Conservation (phyloP, 92 coral and sea anemone genomes). For the Umimayanthus kanabou region DNA sequence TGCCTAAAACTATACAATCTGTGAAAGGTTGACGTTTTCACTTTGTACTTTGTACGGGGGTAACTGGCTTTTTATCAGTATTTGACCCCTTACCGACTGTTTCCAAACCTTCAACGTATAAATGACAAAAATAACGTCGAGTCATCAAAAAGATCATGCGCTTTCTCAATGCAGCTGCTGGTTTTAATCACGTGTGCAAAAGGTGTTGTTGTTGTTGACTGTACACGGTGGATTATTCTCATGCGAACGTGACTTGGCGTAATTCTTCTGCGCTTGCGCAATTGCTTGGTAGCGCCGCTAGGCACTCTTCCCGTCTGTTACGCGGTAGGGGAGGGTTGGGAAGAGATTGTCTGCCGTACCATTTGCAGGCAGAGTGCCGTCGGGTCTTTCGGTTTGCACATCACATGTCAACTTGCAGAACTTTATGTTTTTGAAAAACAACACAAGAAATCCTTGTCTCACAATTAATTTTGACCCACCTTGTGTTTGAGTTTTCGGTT, state of each 20-base stretch:
- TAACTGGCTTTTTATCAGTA: background rate
- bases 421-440: background rate
- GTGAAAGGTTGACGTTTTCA: too few species aligned
- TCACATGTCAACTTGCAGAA: background rate
- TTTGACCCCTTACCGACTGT: background rate
- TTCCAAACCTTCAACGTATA: too few species aligned
- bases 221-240: background rate
- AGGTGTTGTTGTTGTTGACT: background rate
- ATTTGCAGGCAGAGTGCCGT: background rate
- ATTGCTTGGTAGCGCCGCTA: background rate
- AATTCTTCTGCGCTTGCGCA: constrained; percentile 1
- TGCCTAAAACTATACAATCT: background rate
- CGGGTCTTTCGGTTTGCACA: background rate
- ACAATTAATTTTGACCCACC: background rate
- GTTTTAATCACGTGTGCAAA: background rate
- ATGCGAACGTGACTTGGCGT: background rate
- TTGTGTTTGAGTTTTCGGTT: background rate
- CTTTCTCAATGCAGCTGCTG: background rate
- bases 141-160: background rate
- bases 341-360: background rate
- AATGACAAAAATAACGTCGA: too few species aligned
- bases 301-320: background rate
- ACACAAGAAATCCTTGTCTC: background rate
- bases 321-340: background rate
- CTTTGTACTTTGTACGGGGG: background rate